These are phyloP conservation scores for Microctenopoma lineatum DNA, from an alignment of 2,797 vertebrate genomes.

Conservation along the genomic window DNA sequence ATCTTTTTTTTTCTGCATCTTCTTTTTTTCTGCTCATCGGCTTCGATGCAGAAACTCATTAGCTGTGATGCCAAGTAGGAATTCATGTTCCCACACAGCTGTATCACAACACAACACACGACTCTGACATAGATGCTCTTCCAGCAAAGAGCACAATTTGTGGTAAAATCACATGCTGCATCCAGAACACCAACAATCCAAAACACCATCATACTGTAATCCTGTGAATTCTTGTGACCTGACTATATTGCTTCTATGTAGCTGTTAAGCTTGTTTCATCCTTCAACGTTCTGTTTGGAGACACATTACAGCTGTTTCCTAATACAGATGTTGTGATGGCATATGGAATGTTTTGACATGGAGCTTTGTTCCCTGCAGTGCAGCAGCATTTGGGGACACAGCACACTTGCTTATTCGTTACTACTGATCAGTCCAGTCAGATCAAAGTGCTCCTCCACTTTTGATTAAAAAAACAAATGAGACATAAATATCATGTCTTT, in stretches of 20 bases:
- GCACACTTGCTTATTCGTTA: constrained; percentile 61
- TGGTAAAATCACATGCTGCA: constrained; percentile 25
- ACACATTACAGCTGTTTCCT: constrained; percentile 27
- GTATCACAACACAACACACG: constrained; percentile 27
- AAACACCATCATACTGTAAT: neutral
- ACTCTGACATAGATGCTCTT: constrained; percentile 44
- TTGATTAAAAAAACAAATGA: constrained; percentile 52
- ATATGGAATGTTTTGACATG: constrained; percentile 40
- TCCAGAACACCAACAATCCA: too few species aligned
- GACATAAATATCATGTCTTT: constrained; percentile 58
- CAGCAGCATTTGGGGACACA: constrained; percentile 29
- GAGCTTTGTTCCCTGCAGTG: constrained; percentile 40
- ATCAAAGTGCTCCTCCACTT: constrained; percentile 64
- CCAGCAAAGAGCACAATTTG: constrained; percentile 22
- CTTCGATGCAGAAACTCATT: constrained; percentile 36
- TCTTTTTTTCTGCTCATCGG: constrained; percentile 22
- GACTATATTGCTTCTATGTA: neutral
- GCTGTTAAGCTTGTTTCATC: constrained; percentile 3
- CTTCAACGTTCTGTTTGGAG: constrained; percentile 1
- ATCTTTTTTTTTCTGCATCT: neutral
- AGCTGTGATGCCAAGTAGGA: constrained; percentile 30
- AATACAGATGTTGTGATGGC: constrained; percentile 41
- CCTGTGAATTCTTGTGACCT: neutral
- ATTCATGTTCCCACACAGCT: constrained; percentile 30
- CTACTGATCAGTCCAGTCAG: constrained; percentile 62